These are phyloP conservation scores for Diachasma alloeum DNA, from an alignment of 1,140 invertebrate species.

Conservation along the genomic window DNA sequence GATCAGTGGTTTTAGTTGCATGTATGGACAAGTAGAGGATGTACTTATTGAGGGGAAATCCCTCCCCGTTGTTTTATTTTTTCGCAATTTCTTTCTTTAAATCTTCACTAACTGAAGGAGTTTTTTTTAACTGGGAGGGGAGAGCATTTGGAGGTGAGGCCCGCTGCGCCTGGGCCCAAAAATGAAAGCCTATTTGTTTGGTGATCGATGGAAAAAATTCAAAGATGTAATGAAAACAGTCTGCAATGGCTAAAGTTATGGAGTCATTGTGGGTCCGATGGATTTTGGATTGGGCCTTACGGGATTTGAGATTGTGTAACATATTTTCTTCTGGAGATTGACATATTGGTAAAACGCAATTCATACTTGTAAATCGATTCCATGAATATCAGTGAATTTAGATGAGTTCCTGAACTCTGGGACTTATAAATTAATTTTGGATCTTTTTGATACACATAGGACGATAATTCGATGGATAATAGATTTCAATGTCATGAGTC, in stretches of 20 bases:
- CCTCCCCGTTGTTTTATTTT: too few species aligned
- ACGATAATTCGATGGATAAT: too few species aligned
- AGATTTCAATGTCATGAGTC: too few species aligned
- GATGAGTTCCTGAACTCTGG: too few species aligned
- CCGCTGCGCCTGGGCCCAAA: background rate
- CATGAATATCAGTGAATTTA: too few species aligned
- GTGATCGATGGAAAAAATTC: background rate
- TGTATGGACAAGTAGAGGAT: slow-evolving; percentile 1
- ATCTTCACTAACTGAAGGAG: too few species aligned
- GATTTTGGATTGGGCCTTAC: background rate
- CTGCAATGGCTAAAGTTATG: background rate
- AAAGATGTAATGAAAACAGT: background rate
- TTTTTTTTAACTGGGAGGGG: background rate
- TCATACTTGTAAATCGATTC: too few species aligned
- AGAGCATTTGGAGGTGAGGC: background rate
- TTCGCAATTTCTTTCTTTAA: too few species aligned
- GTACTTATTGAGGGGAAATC: background rate
- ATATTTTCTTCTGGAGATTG: background rate
- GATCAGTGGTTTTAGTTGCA: background rate
- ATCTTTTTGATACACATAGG: too few species aligned
- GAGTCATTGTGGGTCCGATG: background rate
- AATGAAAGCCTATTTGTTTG: background rate
- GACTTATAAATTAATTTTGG: too few species aligned
- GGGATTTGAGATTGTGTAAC: background rate
- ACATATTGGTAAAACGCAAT: too few species aligned